phyloP scores from a whole-genome alignment of 2,888 invertebrate genomes.

The Chesias legatella region DNA sequence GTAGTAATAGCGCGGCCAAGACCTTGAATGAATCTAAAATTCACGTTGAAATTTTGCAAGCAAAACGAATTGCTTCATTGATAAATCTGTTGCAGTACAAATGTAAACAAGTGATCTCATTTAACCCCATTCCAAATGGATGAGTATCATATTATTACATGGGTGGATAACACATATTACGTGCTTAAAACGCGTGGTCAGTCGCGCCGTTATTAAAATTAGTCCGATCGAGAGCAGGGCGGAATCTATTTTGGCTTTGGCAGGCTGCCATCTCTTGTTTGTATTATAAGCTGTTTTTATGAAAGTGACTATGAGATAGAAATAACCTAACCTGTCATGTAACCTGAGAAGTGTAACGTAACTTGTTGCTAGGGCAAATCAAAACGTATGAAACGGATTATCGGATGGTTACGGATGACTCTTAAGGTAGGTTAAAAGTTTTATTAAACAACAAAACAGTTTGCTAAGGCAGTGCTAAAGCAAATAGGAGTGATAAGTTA shows the following conservation, averaged over 20 bases:
- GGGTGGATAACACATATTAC: slow-evolving; percentile 53
- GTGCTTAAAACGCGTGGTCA: slow-evolving; percentile 50
- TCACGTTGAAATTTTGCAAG: slow-evolving; percentile 16
- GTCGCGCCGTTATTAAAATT: slow-evolving; percentile 72
- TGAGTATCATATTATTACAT: slow-evolving; percentile 25
- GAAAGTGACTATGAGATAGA: slow-evolving; percentile 78
- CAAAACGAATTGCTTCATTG: slow-evolving; percentile 11
- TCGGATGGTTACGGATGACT: slow-evolving; percentile 9
- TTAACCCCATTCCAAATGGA: slow-evolving; percentile 35
- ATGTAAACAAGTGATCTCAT: slow-evolving; percentile 15
- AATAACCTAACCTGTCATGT: slow-evolving; percentile 78
- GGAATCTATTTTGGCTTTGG: slow-evolving; percentile 73
- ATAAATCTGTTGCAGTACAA: slow-evolving; percentile 12
- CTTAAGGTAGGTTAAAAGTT: slow-evolving; percentile 14
- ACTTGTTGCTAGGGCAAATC: slow-evolving; percentile 27
- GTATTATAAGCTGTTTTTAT: slow-evolving; percentile 81
- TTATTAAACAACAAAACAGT: slow-evolving; percentile 29
- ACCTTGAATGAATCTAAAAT: neutral
- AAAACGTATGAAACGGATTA: slow-evolving; percentile 6
- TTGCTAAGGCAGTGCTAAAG: slow-evolving; percentile 63
- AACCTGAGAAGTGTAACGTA: slow-evolving; percentile 68
- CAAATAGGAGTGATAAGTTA: slow-evolving; percentile 43
- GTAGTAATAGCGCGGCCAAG: no score
- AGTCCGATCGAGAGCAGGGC: slow-evolving; percentile 73
- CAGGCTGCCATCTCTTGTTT: slow-evolving; percentile 76